Evolutionary conservation across 1,140 invertebrate genomes (phyloP), one percentile per base, ranked within the genome.

Genomic region (Micrasema minimum): DNA sequence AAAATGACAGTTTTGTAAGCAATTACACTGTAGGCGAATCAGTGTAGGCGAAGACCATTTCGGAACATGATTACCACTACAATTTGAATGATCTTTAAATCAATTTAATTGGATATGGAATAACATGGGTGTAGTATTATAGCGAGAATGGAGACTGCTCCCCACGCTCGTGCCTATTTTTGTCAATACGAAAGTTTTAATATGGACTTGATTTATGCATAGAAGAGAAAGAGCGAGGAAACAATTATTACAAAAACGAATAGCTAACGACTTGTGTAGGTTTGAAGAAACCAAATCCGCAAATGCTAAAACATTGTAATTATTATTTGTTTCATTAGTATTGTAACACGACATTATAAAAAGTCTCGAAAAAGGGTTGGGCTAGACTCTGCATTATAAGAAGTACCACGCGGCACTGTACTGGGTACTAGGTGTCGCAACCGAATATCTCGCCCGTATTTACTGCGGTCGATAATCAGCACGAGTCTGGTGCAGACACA

Each of bases 81-180:
- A 45, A 64, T 46, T 46, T 64, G 59, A 64, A 45, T 31, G 14
- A 23, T 46, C 59, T 26, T 64, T 64, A 45, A 64, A 64, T 64
- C 59, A 64, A 64, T 64, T 64, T 64, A 64, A 64, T 64, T 46
- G 59, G 59, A 45, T 46, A 11, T 26, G 22, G 41, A 46, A 26
- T 16, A 64, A 20, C 43, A 64, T 64, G 59, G 38, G 59, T 46
- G 59, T 18, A 59, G 16, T 31, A 46, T 26, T 35, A 16, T n/a
- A 45, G 12, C 41, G 41, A 64, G 43, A 46, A 62, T 16, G 31
- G n/a, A 18, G 31, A 16, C 16, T 38, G n/a, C 51, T 23, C 20
- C 59, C 59, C 43, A 64, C 59, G 41, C 59, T 12, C 23, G 43
- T 48, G 59, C 41, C 59, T 64, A 64, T 64, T 64, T 57, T 64